Conservation (phyloP, 1,140 invertebrate genomes). For the Apis mellifera region DNA sequence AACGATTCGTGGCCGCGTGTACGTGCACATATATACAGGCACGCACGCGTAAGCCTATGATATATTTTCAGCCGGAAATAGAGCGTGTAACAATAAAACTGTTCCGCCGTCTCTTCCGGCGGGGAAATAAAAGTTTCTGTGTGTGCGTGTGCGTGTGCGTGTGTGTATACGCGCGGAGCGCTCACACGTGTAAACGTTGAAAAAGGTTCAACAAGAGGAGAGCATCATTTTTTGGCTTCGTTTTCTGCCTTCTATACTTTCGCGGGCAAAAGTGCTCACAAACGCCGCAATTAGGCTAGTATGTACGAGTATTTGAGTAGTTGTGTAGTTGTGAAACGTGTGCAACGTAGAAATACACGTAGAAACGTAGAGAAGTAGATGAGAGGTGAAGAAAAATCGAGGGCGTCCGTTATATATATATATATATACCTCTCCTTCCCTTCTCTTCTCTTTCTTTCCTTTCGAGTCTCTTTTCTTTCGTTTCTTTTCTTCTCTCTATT, state of each 20-base stretch:
- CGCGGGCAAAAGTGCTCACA: not conserved
- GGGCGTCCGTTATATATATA: conserved; percentile 31
- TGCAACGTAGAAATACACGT: conserved; percentile 32
- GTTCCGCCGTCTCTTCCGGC: conserved; percentile 24
- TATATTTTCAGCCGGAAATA: conserved; percentile 37
- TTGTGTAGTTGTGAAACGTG: conserved; percentile 1
- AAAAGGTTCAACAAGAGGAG: not conserved
- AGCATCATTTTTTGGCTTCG: not conserved
- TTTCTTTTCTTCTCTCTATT: not conserved
- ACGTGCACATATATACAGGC: not conserved
- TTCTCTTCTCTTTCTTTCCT: not conserved
- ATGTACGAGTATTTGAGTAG: conserved; percentile 5
- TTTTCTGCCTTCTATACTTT: not conserved
- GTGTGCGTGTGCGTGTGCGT: not conserved
- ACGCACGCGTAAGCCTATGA: not conserved
- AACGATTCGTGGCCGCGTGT: not conserved
- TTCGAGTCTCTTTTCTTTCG: not conserved
- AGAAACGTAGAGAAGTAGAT: conserved; percentile 43
- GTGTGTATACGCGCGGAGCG: not conserved
- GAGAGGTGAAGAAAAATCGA: conserved; percentile 43
- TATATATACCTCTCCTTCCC: too few relatives aligned
- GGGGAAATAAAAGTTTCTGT: not conserved
- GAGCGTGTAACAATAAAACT: conserved; percentile 21
- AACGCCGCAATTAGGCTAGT: conserved; percentile 13
- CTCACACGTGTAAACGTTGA: not conserved